Base-by-base conservation (phyloP, 2,888 invertebrate genomes). In the Cataglyphis cursor region DNA sequence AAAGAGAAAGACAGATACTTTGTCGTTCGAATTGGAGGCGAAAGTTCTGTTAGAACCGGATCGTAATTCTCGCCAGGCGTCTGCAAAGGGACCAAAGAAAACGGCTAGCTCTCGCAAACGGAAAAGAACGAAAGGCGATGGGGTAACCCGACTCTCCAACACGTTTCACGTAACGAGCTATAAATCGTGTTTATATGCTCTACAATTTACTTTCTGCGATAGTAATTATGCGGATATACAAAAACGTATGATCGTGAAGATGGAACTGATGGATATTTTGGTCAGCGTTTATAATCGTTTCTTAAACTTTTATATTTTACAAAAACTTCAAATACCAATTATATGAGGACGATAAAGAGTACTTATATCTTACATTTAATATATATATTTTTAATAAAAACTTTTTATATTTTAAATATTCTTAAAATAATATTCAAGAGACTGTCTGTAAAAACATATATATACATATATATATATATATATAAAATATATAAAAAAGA, bases 51-150 rank as follows among this genome's bases (percentile, higher is more conserved):
- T 80, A 72, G 84, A 87, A 88, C 86, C 85, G 83, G 85, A 86
- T 91, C 91, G 89, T 90, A 90, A 91, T 91, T 91, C 86, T 90
- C 84, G 78, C 84, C 84, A 85, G 85, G 85, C 88, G 85, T 85
- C 87, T 84, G 86, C 87, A 75, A 90, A 89, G 82, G 74, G 81
- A 84, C 54, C 81, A 80, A 87, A 87, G 86, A 89, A 85, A 89
- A 86, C 90, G 85, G 85, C 84, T 66, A 83, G 64, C 82, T 84
- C 80, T 84, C 65, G 74, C 70, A 70, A 54, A 83, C 85, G 84
- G 65, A 66, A 86, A 86, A 83, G 83, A 83, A 83, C 76, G 66
- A 74, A 72, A 62, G 83, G 62, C 85, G 84, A 85, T 74, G 70
- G 51, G 51, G 83, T 82, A 82, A 85, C 85, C 87, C 83, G 85